These are phyloP conservation scores for Geothlypis trichas DNA, from an alignment of 2,113 vertebrate genomes.

Conservation along the genomic window DNA sequence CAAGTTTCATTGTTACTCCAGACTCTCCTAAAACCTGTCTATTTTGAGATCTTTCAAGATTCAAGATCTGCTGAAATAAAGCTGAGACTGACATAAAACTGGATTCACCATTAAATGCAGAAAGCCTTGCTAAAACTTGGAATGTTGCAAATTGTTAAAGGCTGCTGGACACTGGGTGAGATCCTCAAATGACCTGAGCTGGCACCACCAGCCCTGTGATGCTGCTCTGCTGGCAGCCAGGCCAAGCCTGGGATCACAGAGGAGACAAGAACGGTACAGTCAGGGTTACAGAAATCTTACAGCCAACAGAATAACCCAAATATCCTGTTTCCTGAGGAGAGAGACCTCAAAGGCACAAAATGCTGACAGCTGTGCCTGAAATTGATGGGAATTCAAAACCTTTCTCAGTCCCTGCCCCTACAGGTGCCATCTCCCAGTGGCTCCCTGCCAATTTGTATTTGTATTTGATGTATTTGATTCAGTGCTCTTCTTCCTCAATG, in stretches of 20 bases:
- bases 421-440: not conserved
- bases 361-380: not conserved
- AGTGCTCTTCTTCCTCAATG: not conserved
- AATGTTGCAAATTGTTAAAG: not conserved
- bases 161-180: not conserved
- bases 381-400: not conserved
- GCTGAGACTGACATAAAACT: not conserved
- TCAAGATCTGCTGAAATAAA: not conserved
- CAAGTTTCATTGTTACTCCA: not conserved
- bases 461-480: not conserved
- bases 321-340: not conserved
- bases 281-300: not conserved
- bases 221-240: not conserved
- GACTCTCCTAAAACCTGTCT: not conserved
- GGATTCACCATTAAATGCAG: not conserved
- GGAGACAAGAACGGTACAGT: not conserved
- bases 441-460: not conserved
- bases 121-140: not conserved
- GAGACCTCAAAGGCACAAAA: not conserved
- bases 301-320: not conserved
- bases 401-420: not conserved
- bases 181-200: not conserved
- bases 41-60: not conserved
- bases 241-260: fast-evolving
- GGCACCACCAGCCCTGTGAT: not conserved